These are phyloP conservation scores for Macaca nemestrina DNA, from an alignment of 2,113 vertebrate species.

Conservation along the genomic window DNA sequence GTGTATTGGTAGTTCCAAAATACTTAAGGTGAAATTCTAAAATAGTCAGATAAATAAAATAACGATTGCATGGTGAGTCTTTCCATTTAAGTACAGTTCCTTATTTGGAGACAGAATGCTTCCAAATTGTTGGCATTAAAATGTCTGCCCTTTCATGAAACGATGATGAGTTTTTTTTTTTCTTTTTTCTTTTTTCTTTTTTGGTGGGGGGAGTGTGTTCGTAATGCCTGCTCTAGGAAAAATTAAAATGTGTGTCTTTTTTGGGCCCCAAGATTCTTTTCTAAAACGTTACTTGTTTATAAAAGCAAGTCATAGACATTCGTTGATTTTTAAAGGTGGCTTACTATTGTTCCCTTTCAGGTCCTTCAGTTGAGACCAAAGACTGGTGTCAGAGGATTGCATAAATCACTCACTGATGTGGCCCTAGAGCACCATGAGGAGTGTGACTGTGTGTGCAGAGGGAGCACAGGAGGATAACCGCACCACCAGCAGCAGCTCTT, in stretches of 20 bases:
- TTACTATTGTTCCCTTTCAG: constrained; percentile 81
- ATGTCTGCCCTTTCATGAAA: neutral
- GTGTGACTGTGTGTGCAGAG: constrained; percentile 95
- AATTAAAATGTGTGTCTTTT: fast-evolving
- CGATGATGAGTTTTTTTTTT: neutral
- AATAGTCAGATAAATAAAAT: neutral
- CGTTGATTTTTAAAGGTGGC: constrained; percentile 40
- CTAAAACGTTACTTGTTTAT: neutral
- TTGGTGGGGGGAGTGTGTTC: fast-evolving
- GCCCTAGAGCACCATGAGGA: constrained; percentile 97
- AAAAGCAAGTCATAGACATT: neutral
- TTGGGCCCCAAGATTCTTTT: neutral
- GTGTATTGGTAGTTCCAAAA: neutral
- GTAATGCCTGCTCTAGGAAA: neutral
- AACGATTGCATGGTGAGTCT: neutral
- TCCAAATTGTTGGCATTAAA: neutral
- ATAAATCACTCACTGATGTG: constrained; percentile 96
- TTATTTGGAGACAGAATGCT: neutral
- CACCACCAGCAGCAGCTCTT: neutral
- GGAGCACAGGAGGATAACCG: constrained; percentile 89
- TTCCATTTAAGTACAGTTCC: neutral
- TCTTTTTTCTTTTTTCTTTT: neutral
- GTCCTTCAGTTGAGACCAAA: constrained; percentile 95
- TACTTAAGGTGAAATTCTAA: neutral
- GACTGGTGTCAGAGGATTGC: constrained; percentile 88